These are phyloP conservation scores for Prenolepis imparis DNA, from an alignment of 2,888 invertebrate genomes.

Conservation along the genomic window DNA sequence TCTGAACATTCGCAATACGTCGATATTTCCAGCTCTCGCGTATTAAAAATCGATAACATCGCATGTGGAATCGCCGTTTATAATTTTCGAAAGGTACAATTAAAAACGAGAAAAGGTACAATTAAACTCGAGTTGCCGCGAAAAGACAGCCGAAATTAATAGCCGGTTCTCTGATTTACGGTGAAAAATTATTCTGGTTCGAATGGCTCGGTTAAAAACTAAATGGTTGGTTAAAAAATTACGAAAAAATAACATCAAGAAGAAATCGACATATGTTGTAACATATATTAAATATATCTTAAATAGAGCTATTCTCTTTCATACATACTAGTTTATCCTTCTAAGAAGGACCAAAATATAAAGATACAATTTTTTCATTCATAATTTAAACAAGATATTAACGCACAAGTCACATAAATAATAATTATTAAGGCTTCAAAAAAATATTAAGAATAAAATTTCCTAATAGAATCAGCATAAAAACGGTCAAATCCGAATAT, in stretches of 20 bases:
- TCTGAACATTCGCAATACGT: constrained; percentile 61
- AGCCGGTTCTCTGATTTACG: constrained; percentile 8
- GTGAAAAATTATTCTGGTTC: constrained; percentile 8
- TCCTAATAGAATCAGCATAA: background rate
- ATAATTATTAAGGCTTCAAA: background rate
- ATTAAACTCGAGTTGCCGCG: constrained; percentile 24
- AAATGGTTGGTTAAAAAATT: background rate
- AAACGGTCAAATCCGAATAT: background rate
- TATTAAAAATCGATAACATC: constrained; percentile 62
- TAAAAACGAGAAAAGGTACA: constrained; percentile 35
- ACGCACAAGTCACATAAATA: background rate
- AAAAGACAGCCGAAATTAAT: constrained; percentile 23
- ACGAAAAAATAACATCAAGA: background rate
- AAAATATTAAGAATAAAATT: background rate
- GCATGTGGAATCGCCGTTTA: constrained; percentile 40
- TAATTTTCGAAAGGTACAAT: constrained; percentile 44
- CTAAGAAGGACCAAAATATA: background rate
- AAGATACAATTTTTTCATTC: background rate
- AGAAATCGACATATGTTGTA: background rate
- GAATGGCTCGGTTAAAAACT: background rate
- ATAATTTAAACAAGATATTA: constrained; percentile 4
- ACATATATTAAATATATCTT: background rate
- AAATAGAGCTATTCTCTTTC: background rate
- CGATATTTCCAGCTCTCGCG: constrained; percentile 36
- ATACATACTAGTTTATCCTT: background rate